Evolutionary conservation across 2,797 vertebrate genomes (phyloP).

Genomic region (Harpagifer antarcticus): DNA sequence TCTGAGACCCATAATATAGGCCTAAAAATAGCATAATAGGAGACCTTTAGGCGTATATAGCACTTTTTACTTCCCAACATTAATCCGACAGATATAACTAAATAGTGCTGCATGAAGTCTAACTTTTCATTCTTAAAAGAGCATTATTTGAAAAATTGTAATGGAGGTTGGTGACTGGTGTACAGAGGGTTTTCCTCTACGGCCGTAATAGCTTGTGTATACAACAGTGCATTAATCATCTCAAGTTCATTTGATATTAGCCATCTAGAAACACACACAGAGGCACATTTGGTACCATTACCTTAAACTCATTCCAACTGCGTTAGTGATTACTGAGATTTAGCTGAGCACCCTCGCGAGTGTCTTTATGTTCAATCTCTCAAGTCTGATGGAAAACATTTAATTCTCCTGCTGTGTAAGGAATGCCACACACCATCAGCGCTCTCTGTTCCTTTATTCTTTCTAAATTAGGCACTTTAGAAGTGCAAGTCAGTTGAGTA

Average conservation of each 20-base stretch:
- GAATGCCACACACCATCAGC: constrained; percentile 55
- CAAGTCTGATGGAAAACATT: constrained; percentile 72
- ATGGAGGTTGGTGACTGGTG: background rate
- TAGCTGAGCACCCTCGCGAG: constrained; percentile 48
- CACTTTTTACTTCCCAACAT: background rate
- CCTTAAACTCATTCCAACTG: constrained; percentile 60
- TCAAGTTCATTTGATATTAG: constrained; percentile 43
- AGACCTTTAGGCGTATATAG: background rate
- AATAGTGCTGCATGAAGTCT: background rate
- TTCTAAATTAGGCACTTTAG: constrained; percentile 72
- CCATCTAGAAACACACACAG: constrained; percentile 23
- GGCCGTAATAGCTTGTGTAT: constrained; percentile 3
- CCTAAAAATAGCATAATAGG: no score
- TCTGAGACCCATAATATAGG: no score
- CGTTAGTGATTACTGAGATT: constrained; percentile 64
- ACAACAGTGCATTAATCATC: constrained; percentile 46
- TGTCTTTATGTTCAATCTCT: constrained; percentile 61
- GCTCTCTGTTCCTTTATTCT: constrained; percentile 54
- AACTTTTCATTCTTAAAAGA: background rate
- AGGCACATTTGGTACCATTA: constrained; percentile 51
- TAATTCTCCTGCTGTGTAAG: constrained; percentile 69
- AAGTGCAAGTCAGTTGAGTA: constrained; percentile 59
- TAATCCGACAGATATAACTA: background rate
- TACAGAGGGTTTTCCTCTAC: constrained; percentile 19
- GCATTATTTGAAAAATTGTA: background rate